Conservation (phyloP, 2,113 vertebrate species). For the Pelecanoides urinatrix region DNA sequence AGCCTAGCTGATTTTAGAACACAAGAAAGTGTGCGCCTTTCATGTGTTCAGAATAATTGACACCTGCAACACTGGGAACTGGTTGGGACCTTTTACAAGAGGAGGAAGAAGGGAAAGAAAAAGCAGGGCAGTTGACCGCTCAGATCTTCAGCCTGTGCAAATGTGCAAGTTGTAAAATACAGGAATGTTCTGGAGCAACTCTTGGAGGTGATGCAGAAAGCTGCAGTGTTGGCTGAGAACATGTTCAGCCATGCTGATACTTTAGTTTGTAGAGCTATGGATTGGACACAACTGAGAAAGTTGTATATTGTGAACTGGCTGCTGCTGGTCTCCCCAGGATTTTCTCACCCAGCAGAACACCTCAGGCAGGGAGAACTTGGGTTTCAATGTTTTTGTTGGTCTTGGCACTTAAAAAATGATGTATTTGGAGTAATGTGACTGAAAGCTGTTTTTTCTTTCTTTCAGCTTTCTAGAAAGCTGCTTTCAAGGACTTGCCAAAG, state of each 20-base stretch:
- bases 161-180: background rate
- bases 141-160: background rate
- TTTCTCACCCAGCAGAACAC: background rate
- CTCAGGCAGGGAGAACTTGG: background rate
- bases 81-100: background rate
- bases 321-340: background rate
- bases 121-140: background rate
- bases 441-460: background rate
- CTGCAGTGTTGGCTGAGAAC: background rate
- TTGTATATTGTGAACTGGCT: background rate
- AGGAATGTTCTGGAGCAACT: background rate
- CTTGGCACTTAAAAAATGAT: background rate
- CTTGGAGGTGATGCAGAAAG: background rate
- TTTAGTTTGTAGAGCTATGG: background rate
- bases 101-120: background rate
- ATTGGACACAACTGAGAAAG: background rate
- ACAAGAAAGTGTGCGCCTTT: background rate
- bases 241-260: background rate
- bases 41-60: background rate
- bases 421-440: background rate
- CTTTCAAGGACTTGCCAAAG: background rate
- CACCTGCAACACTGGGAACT: background rate
- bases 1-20: background rate
- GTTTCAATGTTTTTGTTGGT: background rate
- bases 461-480: background rate